A percentile compares a stretch with the other conserved stretches of the same genome.
Evolutionary conservation across 2,888 invertebrate genomes (phyloP).

Genomic region (Linyphia triangularis): DNA sequence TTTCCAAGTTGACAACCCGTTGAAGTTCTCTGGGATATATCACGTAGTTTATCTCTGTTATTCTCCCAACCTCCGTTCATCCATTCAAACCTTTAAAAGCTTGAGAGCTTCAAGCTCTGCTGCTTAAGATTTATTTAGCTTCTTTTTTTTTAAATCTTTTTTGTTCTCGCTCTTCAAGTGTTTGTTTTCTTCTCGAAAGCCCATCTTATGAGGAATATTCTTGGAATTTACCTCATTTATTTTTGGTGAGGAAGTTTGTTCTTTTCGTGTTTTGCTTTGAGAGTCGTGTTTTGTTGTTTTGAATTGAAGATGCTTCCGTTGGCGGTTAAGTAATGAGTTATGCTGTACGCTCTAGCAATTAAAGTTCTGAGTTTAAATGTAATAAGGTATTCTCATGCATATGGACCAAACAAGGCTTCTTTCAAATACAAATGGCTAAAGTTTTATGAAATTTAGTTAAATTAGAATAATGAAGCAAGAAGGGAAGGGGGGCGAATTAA

Average conservation of each 20-base stretch:
- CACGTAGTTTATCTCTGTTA: background rate
- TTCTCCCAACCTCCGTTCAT: background rate
- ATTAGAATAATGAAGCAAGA: too few relatives aligned
- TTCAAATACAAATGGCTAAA: too few relatives aligned
- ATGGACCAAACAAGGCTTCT: too few relatives aligned
- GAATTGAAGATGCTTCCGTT: too few relatives aligned
- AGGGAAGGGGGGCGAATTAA: too few relatives aligned
- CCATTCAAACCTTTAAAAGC: conserved; percentile 1
- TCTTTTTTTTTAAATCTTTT: background rate
- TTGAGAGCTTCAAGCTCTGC: background rate
- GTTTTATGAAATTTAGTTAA: too few relatives aligned
- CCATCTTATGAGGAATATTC: background rate
- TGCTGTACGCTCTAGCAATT: too few relatives aligned
- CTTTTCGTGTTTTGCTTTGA: background rate
- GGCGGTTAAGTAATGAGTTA: too few relatives aligned
- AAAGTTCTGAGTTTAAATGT: too few relatives aligned
- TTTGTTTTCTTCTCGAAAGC: background rate
- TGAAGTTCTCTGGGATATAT: conserved; percentile 40
- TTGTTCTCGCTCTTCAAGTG: background rate
- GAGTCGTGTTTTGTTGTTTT: background rate
- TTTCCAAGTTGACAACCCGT: conserved; percentile 4
- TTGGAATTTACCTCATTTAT: background rate
- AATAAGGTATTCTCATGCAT: too few relatives aligned
- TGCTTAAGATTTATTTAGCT: background rate
- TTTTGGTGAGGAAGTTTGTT: background rate